Percentiles rank a stretch among this genome's conserved stretches.
Evolutionary conservation across 2,888 invertebrate species (phyloP).

Genomic region (Chironomus tentans): DNA sequence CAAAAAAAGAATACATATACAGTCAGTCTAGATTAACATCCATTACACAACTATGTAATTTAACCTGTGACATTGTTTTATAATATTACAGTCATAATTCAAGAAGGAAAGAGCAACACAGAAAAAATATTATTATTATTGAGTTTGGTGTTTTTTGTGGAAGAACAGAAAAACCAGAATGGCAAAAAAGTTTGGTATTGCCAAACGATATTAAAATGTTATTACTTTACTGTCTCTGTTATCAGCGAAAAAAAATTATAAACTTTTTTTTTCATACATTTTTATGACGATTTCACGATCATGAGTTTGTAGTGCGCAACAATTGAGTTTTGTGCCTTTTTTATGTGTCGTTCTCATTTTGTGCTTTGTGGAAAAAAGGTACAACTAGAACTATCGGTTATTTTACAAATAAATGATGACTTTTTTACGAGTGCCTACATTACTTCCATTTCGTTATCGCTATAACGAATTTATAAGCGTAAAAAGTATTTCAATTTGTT

Average conservation of each 20-base stretch:
- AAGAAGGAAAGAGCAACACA: background rate
- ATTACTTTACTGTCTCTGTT: background rate
- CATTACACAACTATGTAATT: background rate
- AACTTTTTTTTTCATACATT: background rate
- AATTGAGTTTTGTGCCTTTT: background rate
- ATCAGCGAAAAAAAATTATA: background rate
- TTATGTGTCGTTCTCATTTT: background rate
- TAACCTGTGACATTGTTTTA: conserved; percentile 14
- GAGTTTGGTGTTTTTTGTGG: background rate
- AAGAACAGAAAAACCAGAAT: background rate
- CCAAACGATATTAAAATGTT: background rate
- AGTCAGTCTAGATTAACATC: background rate
- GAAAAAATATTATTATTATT: background rate
- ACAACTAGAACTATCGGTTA: too few species aligned
- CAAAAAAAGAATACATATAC: background rate
- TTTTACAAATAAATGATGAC: background rate
- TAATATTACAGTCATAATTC: conserved; percentile 12
- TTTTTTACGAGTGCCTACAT: background rate
- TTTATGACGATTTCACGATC: conserved; percentile 5
- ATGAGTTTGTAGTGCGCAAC: background rate
- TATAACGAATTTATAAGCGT: background rate
- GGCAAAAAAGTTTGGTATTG: background rate
- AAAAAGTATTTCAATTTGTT: background rate
- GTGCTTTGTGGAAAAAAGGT: too few species aligned
- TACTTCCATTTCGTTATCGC: background rate